Evolutionary conservation across 2,113 vertebrate species (phyloP).

Genomic region (Oenanthe oenanthe): DNA sequence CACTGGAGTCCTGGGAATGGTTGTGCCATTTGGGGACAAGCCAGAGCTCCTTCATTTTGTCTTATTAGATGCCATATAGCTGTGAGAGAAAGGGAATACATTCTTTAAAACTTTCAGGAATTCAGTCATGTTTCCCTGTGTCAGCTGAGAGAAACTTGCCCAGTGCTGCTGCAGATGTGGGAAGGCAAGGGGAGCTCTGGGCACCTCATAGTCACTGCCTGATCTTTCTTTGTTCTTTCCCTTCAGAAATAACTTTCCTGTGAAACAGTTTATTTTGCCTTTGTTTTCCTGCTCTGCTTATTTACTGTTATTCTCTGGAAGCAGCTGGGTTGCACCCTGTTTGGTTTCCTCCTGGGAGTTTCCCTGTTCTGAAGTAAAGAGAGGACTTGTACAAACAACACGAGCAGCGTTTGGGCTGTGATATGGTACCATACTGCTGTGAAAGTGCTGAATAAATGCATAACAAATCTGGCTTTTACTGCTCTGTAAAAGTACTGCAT

Average conservation of each 20-base stretch:
- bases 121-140: background rate
- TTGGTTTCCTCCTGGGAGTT: conserved; percentile 21
- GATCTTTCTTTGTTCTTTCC: background rate
- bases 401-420: background rate
- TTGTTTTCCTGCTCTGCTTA: background rate
- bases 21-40: fast-evolving
- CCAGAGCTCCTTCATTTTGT: background rate
- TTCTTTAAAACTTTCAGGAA: background rate
- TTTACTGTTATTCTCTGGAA: background rate
- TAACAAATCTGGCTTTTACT: background rate
- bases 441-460: conserved; percentile 16
- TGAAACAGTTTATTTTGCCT: background rate
- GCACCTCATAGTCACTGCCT: fast-evolving
- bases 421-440: background rate
- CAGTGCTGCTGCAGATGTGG: background rate
- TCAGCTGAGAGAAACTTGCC: background rate
- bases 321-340: background rate
- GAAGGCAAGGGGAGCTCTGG: background rate
- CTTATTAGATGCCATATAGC: background rate
- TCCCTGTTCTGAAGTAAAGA: background rate
- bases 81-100: background rate
- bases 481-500: background rate
- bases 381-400: background rate
- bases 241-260: background rate
- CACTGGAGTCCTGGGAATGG: fast-evolving